Evolutionary conservation across 2,797 vertebrate species (phyloP).

Genomic region (Tiaroga cobitis): DNA sequence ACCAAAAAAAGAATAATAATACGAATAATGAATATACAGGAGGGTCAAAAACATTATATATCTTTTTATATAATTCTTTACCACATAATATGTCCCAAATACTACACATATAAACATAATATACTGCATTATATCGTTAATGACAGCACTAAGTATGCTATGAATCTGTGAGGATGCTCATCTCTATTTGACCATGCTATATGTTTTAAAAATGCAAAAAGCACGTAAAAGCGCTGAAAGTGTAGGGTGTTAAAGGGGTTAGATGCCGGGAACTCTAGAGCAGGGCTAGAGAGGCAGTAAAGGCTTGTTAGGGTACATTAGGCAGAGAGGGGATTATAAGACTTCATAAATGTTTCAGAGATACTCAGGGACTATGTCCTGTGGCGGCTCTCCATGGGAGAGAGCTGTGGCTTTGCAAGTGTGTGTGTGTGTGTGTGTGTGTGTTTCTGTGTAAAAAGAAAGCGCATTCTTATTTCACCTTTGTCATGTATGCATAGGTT

Average conservation of each 20-base stretch:
- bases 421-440: not conserved
- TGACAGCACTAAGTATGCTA: not conserved
- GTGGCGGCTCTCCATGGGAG: constrained; percentile 49
- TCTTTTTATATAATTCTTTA: not conserved
- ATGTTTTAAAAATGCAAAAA: constrained; percentile 62
- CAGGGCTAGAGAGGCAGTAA: constrained; percentile 78
- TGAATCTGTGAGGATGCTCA: constrained; percentile 15
- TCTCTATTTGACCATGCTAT: not conserved
- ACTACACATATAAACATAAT: not conserved
- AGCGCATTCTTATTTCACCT: not conserved
- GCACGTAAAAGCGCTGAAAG: constrained; percentile 56
- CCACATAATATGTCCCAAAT: not conserved
- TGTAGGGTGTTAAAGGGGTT: constrained; percentile 76
- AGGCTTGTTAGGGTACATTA: constrained; percentile 81
- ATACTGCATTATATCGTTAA: not conserved
- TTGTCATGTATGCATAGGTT: constrained; percentile 4
- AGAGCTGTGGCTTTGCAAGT: constrained; percentile 55
- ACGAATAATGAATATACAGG: not conserved
- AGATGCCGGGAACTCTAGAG: constrained; percentile 79
- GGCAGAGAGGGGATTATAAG: constrained; percentile 75
- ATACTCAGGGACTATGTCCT: constrained; percentile 69
- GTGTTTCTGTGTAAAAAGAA: not conserved
- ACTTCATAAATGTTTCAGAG: constrained; percentile 80
- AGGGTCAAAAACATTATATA: not conserved
- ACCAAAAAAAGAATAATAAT: too few relatives aligned